Evolutionary conservation across 2,888 invertebrate genomes (phyloP), one percentile per base, ranked within the genome.

Genomic region (Zygaena filipendulae): DNA sequence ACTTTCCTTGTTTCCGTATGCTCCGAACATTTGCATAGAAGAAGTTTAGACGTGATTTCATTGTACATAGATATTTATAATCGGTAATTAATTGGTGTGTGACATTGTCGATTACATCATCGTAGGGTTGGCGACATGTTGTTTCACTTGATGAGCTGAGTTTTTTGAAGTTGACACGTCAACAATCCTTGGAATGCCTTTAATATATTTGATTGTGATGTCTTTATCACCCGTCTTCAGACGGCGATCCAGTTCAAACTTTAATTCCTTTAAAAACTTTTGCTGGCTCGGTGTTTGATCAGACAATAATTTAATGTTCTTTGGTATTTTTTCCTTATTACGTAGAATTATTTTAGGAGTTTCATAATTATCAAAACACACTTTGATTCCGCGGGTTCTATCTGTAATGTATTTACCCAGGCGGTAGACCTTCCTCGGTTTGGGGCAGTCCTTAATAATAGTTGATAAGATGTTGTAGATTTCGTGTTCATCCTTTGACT

Each of bases 241-340:
- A 2, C 36, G 29, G 8, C 11, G 21, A 8, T 11, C n/a, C n/a
- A n/a, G n/a, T n/a, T 40, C 40, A 1, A 30, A 21, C 22, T 29
- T 36, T 11, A 36, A 7, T 3, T 13, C 4, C 8, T 24, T 21
- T 19, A 40, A n/a, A 12, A 25, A 28, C 9, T 30, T 30, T 20
- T 19, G 21, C 13, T 40, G 40, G 3, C 21, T 9, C 7, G 31
- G 36, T 3, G 39, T 36, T 23, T 37, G 31, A 11, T 39, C 39
- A 0, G 36, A 30, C 12, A 23, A 39, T 8, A 36, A 20, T 23
- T 36, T 23, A 6, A 33, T 10, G n/a, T 33, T 29, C 1, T 14
- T 10, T 3, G 27, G 31, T 10, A 39, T 20, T 20, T 31, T 29
- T 9, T 4, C 8, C 13, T 33, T 39, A 13, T 36, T 36, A 4